phyloP scores from a whole-genome alignment of 2,888 invertebrate species.

The Prionchulus punctatus region DNA sequence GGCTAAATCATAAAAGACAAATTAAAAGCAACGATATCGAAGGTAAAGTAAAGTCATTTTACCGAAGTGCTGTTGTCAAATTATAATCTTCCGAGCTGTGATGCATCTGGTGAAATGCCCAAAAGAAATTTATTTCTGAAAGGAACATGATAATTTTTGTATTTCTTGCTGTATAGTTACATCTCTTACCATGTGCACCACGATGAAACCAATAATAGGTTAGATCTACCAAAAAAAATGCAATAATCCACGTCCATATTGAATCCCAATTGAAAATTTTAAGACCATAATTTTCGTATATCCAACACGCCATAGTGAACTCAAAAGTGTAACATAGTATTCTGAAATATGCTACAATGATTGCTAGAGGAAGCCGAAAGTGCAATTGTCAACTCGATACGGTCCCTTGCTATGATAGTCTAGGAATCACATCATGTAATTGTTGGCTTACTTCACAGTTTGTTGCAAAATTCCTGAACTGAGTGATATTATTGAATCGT shows the following conservation, averaged over 20 bases:
- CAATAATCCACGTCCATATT: constrained; percentile 59
- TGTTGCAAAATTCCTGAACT: constrained; percentile 31
- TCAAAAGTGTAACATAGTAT: constrained; percentile 15
- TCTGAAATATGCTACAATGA: too few species aligned
- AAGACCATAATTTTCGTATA: constrained; percentile 55
- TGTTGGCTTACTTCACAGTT: constrained; percentile 26
- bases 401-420: too few species aligned
- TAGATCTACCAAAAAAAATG: constrained; percentile 63
- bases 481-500: constrained; percentile 19
- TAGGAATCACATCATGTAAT: too few species aligned
- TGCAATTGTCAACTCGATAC: background rate
- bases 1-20: too few species aligned
- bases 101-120: constrained; percentile 79
- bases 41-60: too few species aligned
- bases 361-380: too few species aligned
- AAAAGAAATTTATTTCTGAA: constrained; percentile 65
- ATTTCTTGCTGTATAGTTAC: background rate
- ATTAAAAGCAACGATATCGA: too few species aligned
- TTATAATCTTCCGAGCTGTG: constrained; percentile 79
- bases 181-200: constrained; percentile 61
- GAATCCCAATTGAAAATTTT: constrained; percentile 60
- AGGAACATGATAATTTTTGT: constrained; percentile 14
- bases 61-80: constrained; percentile 62
- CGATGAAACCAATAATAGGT: constrained; percentile 81
- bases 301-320: constrained; percentile 42